Conservation (phyloP, 2,888 invertebrate genomes). For the Drosophila macrospina region DNA sequence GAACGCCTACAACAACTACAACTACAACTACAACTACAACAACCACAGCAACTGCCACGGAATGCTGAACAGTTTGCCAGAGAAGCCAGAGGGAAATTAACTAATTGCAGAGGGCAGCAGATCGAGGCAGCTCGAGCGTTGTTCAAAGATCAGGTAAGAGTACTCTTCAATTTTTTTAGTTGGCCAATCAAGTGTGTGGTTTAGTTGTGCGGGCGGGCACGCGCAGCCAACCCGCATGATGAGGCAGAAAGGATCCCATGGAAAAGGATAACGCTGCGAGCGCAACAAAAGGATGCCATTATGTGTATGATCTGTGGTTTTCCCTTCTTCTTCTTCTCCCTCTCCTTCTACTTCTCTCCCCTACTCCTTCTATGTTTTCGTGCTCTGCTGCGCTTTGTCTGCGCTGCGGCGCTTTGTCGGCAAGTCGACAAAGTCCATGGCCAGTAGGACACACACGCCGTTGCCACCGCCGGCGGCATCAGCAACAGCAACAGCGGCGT, state of each 20-base stretch:
- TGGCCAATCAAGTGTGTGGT: conserved; percentile 53
- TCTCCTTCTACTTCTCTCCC: not conserved
- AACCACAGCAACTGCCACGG: no score
- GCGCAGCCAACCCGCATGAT: conserved; percentile 56
- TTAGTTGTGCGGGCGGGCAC: conserved; percentile 58
- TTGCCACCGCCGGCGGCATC: conserved; percentile 44
- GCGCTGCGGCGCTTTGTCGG: conserved; percentile 75
- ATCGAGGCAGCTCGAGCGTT: not conserved
- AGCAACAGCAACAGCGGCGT: conserved; percentile 28
- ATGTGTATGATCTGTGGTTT: conserved; percentile 80
- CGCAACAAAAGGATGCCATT: conserved; percentile 73
- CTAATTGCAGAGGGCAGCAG: conserved; percentile 26
- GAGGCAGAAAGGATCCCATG: conserved; percentile 56
- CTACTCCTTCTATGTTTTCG: not conserved
- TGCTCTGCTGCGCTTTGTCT: conserved; percentile 13
- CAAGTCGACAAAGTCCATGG: conserved; percentile 48
- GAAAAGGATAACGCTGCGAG: conserved; percentile 40
- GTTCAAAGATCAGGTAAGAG: conserved; percentile 6
- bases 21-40: no score
- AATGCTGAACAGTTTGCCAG: conserved; percentile 35
- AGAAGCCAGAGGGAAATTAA: conserved; percentile 23
- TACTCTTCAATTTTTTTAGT: not conserved
- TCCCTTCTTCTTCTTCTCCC: conserved; percentile 15
- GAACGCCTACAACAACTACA: conserved; percentile 64
- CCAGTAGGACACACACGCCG: conserved; percentile 59